Percentiles rank a stretch among this genome's conserved stretches.
Evolutionary conservation across 1,140 invertebrate genomes (phyloP).

Genomic region (Riptortus pedestris): DNA sequence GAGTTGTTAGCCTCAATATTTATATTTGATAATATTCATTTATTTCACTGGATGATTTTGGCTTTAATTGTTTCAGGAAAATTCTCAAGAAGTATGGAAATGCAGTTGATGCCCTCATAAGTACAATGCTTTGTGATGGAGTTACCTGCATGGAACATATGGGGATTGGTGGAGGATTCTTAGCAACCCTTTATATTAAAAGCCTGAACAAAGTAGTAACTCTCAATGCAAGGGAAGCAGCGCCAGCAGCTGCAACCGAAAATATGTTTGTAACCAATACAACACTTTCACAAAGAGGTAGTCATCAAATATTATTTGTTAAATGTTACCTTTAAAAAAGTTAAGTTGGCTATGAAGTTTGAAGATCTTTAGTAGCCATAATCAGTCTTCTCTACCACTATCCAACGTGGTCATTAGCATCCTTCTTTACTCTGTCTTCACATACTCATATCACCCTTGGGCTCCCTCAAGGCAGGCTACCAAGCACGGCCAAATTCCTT

Average conservation of each 20-base stretch:
- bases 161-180: constrained; percentile 73
- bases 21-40: too few relatives aligned
- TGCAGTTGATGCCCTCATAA: constrained; percentile 74
- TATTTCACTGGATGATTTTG: too few relatives aligned
- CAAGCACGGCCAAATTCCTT: too few relatives aligned
- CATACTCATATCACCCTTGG: too few relatives aligned
- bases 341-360: constrained; percentile 6
- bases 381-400: too few relatives aligned
- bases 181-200: constrained; percentile 63
- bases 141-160: constrained; percentile 68
- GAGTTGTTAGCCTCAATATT: too few relatives aligned
- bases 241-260: constrained; percentile 45
- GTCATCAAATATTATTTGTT: background rate
- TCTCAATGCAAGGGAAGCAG: constrained; percentile 60
- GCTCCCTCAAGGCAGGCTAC: too few relatives aligned
- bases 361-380: too few relatives aligned
- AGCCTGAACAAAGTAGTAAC: constrained; percentile 38
- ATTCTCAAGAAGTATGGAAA: constrained; percentile 58
- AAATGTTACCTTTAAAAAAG: constrained; percentile 1
- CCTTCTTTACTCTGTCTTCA: too few relatives aligned
- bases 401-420: too few relatives aligned
- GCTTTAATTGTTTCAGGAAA: constrained; percentile 40
- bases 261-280: constrained; percentile 52
- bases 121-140: constrained; percentile 69
- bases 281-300: constrained; percentile 42